Evolutionary conservation across 1,140 invertebrate genomes (phyloP), one percentile per base, ranked within the genome.

Genomic region (Ostrea edulis): DNA sequence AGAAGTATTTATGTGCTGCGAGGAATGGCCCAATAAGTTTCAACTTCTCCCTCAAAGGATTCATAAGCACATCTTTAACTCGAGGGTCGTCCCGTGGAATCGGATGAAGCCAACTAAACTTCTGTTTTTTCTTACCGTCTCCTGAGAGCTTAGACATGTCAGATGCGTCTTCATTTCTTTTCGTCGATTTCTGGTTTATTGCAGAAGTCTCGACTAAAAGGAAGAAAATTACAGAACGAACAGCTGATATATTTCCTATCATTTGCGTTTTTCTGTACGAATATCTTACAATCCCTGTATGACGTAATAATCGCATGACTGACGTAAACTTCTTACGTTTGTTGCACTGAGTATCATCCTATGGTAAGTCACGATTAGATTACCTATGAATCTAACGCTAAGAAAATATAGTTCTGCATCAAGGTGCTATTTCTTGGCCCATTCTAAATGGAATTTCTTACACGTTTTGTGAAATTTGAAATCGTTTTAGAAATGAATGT

Each of bases 1-100:
- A 86, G 58, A 89, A 89, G 83, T 89, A 89, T 68, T 89, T 89
- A 29, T 89, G 86, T 55, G 86, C 88, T 8, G 88, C 88, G 17
- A 89, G 12, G n/a, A 87, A 89, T 25, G 85, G 53, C 53, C 88
- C 88, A 52, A 87, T 68, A 35, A 84, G 0, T 85, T 20, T 81
- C 8, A 89, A 53, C n/a, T 52, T 51, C 3, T 84, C 53, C 17
- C 8, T 22, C 44, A 89, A 17, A 51, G 68, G 65, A 35, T 87
- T 89, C 12, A 52, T 44, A 17, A 88, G 35, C 2, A 54, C 14
- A 9, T 84, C 51, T 77, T n/a, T 8, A 20, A 62, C 68, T 17
- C 84, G 29, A 4, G 14, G 20, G 9, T 52, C 51, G n/a, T 55
- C 51, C 29, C 29, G 44, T 35, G 52, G 25, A 17, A 88, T 68